phyloP scores from a whole-genome alignment of 2,888 invertebrate genomes.

The Sericinus montela region DNA sequence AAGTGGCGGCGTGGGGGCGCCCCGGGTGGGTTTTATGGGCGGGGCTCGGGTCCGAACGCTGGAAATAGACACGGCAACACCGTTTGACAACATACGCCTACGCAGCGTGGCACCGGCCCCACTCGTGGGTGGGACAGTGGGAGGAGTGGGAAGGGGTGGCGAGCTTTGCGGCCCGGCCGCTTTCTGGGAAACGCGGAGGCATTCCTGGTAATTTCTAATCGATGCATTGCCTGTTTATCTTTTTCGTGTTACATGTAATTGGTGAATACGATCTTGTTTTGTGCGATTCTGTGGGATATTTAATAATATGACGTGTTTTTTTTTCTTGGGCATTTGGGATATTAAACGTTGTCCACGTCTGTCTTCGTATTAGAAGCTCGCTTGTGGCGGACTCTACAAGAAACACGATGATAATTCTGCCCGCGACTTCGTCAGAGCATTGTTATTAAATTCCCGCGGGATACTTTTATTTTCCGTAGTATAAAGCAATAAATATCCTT shows the following conservation, averaged over 20 bases:
- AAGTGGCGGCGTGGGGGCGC: conserved; percentile 24
- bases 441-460: no score
- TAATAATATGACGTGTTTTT: no score
- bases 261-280: no score
- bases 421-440: no score
- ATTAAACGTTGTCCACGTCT: no score
- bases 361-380: no score
- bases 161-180: conserved; percentile 1
- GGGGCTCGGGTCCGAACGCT: conserved; percentile 32
- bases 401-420: no score
- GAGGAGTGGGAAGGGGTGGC: conserved; percentile 2
- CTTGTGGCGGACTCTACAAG: no score
- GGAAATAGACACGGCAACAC: conserved; percentile 66
- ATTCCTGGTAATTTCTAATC: not conserved
- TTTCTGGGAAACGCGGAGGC: conserved; percentile 1
- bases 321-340: no score
- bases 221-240: not conserved
- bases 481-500: no score
- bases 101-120: conserved; percentile 42
- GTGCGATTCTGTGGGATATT: no score
- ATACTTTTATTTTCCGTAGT: no score
- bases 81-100: conserved; percentile 77
- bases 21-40: conserved; percentile 24
- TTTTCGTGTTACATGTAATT: not conserved
- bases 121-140: conserved; percentile 20